These are phyloP conservation scores for Drosophila mojavensis DNA, from an alignment of 1,140 invertebrate species.

Conservation along the genomic window DNA sequence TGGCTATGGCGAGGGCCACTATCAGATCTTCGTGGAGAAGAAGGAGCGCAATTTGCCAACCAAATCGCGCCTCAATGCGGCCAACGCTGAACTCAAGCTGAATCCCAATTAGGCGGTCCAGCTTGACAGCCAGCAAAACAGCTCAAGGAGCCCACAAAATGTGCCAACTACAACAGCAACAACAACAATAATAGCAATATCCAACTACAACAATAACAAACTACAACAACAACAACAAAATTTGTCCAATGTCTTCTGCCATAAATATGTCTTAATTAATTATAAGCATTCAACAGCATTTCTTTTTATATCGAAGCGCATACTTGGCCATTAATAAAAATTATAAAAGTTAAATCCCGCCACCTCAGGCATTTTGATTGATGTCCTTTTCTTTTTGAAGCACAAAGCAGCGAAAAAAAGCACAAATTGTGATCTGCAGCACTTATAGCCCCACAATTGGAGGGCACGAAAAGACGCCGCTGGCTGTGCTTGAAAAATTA, in stretches of 20 bases:
- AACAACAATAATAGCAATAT: background rate
- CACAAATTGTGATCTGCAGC: constrained; percentile 28
- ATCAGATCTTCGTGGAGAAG: constrained; percentile 79
- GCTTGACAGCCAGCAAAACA: background rate
- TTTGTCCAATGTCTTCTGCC: constrained; percentile 41
- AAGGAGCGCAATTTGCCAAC: constrained; percentile 77
- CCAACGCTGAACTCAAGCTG: constrained; percentile 77
- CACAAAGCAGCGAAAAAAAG: background rate
- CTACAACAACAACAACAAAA: constrained; percentile 15
- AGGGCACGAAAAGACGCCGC: background rate
- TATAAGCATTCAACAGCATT: constrained; percentile 38
- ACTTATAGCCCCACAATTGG: constrained; percentile 29
- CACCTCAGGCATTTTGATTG: constrained; percentile 49
- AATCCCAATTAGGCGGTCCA: constrained; percentile 73
- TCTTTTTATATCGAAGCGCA: constrained; percentile 43
- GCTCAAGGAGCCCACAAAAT: constrained; percentile 39
- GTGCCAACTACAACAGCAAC: constrained; percentile 53
- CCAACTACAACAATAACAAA: background rate
- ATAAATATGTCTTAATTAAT: constrained; percentile 50
- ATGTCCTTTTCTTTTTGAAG: constrained; percentile 23
- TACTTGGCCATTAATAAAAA: constrained; percentile 49
- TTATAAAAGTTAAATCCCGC: constrained; percentile 45
- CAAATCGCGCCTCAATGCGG: constrained; percentile 73
- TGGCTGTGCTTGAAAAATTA: constrained; percentile 64
- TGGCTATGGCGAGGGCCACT: constrained; percentile 77